Conservation (phyloP, 2,888 invertebrate genomes). For the Automeris io region DNA sequence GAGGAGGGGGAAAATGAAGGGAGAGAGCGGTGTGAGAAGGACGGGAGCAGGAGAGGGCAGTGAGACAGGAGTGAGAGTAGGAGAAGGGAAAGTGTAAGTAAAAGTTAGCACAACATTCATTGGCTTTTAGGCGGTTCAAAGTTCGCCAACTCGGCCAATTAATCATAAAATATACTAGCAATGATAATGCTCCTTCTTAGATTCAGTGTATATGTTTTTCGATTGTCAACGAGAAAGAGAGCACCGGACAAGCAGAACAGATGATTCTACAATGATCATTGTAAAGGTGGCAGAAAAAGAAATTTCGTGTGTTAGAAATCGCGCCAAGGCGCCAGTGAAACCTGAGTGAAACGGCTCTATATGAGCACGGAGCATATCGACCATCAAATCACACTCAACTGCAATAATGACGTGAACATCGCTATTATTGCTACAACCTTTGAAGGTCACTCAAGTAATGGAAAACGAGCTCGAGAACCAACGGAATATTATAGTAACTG, state of each 20-base stretch:
- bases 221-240: not conserved
- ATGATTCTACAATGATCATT: constrained; percentile 9
- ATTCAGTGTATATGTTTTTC: no score
- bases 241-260: not conserved
- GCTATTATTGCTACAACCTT: not conserved
- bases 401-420: constrained; percentile 23
- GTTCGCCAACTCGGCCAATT: no score
- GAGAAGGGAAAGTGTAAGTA: constrained; percentile 36
- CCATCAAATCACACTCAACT: constrained; percentile 65
- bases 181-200: no score
- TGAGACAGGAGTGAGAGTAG: constrained; percentile 28
- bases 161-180: no score
- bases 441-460: not conserved
- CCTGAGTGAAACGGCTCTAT: constrained; percentile 61
- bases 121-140: no score
- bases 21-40: no score
- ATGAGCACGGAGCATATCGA: constrained; percentile 62
- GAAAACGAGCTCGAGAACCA: no score
- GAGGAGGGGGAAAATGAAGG: no score
- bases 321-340: constrained; percentile 49
- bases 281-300: constrained; percentile 45
- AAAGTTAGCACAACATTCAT: no score
- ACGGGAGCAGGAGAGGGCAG: constrained; percentile 13
- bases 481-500: no score
- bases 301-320: constrained; percentile 53